Evolutionary conservation across 2,797 vertebrate species (phyloP), one percentile per base, ranked within the genome.

Genomic region (Loris lydekkerianus): DNA sequence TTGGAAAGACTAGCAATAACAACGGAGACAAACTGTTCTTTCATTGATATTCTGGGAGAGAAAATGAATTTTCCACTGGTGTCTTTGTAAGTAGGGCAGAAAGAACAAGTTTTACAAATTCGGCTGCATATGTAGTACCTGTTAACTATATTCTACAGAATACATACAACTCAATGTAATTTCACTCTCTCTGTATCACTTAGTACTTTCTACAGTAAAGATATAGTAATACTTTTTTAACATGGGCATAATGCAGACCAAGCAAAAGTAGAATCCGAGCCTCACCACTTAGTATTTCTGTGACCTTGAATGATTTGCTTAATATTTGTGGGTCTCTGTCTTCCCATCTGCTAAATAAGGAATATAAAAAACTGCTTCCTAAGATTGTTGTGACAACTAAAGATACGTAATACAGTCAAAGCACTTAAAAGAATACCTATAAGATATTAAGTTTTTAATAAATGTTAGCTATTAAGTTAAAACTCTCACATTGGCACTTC

Each of bases 291-390:
- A 27, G 11, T 23, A 83, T 1, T 20, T 84, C n/a, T 37, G 15
- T 46, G 77, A 82, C 49, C 53, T 89, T 80, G 29, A 96, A 86
- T 6, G 6, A 61, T 67, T 92, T 75, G 13, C 23, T 92, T 92
- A 58, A 37, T 27, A 15, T 46, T 34, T 58, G 17, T 31, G 46
- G 31, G 3, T 14, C 76, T 84, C 43, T 94, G 43, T 37, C 89
- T 81, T 94, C 46, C 91, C 37, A 29, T 86, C 83, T 77, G 67
- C n/a, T 94, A 86, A 96, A 46, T 73, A 56, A 40, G 34, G 43
- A 58, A 60, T 75, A 72, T 21, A n/a, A 29, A 83, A 78, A 63
- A 70, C 21, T 77, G 40, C 43, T 73, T 89, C 31, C 40, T 18
- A 70, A 77, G 34, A 17, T 34, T 11, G 18, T 86, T 40, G 21